Conservation (phyloP, 2,888 invertebrate genomes). For the Chorisops tibialis region DNA sequence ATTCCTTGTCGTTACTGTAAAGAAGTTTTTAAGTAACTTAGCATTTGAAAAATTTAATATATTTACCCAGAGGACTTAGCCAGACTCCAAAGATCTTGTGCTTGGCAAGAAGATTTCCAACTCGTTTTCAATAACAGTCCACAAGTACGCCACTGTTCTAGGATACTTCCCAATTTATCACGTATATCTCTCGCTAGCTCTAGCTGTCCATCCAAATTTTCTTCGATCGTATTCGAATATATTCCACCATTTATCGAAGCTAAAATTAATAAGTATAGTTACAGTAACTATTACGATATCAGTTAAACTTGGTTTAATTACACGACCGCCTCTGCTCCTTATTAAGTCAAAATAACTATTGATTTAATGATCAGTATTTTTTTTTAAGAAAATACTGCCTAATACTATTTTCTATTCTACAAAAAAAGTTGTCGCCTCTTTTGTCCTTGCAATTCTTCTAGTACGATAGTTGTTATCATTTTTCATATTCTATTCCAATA, state of each 20-base stretch:
- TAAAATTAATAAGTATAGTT: conserved; percentile 28
- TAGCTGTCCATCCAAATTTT: conserved; percentile 46
- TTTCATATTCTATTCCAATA: no score
- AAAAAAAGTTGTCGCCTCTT: no score
- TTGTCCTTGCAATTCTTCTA: no score
- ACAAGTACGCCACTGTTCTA: conserved; percentile 52
- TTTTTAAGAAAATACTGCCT: no score
- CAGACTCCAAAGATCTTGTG: conserved; percentile 44
- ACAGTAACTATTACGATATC: background rate
- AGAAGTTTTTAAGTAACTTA: background rate
- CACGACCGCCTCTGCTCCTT: no score
- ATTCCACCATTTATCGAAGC: conserved; percentile 50
- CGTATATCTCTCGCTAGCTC: conserved; percentile 47
- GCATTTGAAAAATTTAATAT: background rate
- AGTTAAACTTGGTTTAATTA: background rate
- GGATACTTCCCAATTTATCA: conserved; percentile 48
- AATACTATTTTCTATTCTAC: no score
- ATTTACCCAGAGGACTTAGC: conserved; percentile 41
- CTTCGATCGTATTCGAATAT: conserved; percentile 48
- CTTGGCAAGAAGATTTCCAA: conserved; percentile 45
- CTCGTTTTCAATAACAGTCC: conserved; percentile 46
- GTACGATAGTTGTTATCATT: no score
- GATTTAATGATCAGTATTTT: no score
- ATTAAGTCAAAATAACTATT: no score
- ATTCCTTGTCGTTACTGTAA: conserved; percentile 43